Evolutionary conservation across 2,113 vertebrate species (phyloP).

Genomic region (Diadophis punctatus): DNA sequence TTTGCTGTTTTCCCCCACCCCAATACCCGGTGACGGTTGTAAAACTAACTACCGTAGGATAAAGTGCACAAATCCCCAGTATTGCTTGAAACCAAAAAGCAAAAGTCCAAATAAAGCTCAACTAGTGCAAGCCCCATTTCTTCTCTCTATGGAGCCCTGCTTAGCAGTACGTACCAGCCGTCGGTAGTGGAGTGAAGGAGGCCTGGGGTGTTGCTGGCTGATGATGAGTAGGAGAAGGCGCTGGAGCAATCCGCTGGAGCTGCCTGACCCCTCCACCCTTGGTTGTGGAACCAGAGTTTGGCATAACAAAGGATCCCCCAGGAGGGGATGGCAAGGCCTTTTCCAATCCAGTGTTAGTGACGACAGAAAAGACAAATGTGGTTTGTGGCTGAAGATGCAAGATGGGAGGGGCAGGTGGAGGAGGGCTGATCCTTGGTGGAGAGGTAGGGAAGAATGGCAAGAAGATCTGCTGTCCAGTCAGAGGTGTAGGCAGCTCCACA

Average conservation of each 20-base stretch:
- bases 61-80: neutral
- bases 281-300: neutral
- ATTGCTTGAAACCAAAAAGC: neutral
- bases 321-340: neutral
- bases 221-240: neutral
- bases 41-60: neutral
- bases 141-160: neutral
- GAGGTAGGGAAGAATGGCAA: slow-evolving; percentile 30
- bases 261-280: neutral
- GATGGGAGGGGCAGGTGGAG: neutral
- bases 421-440: neutral
- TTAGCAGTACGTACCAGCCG: neutral
- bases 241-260: slow-evolving; percentile 17
- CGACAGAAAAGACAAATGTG: slow-evolving; percentile 9
- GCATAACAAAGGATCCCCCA: neutral
- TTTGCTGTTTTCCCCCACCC: neutral
- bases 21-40: neutral
- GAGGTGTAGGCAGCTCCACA: neutral
- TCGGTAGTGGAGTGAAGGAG: neutral
- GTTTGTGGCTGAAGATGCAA: slow-evolving; percentile 1
- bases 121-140: no score
- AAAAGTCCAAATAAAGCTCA: neutral
- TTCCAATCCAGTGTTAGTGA: neutral
- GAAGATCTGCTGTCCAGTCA: slow-evolving; percentile 24
- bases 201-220: neutral